Conservation (phyloP, 23 tunicate genomes). For the Halocynthia roretzi region DNA sequence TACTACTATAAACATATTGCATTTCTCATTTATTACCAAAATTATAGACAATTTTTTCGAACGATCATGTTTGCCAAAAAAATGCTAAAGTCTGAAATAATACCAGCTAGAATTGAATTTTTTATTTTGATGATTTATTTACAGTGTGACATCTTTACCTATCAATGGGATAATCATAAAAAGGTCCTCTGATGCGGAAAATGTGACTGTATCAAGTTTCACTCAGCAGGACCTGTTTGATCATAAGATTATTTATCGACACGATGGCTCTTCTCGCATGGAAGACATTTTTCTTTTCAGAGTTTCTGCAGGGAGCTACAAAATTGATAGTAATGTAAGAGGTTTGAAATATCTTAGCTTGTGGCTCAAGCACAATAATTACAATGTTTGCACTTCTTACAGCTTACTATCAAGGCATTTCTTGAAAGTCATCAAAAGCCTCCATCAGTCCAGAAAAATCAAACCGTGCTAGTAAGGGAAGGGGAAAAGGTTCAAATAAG, state of each 20-base stretch:
- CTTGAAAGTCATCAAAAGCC: slow-evolving; percentile 60
- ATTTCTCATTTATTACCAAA: no score
- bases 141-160: slow-evolving; percentile 29
- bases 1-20: no score
- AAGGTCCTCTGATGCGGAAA: not conserved
- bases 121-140: not conserved
- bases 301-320: slow-evolving; percentile 30
- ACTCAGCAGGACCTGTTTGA: slow-evolving; percentile 53
- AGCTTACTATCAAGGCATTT: slow-evolving; percentile 44
- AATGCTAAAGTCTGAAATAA: no score
- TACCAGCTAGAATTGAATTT: not conserved
- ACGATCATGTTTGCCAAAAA: no score
- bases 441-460: slow-evolving; percentile 56
- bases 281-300: slow-evolving; percentile 26
- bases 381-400: not conserved
- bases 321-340: slow-evolving; percentile 46
- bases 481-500: slow-evolving; percentile 20
- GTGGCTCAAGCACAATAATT: not conserved
- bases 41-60: no score
- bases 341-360: not conserved
- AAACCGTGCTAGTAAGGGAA: slow-evolving; percentile 39
- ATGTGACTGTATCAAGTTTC: slow-evolving; percentile 19
- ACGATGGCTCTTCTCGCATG: slow-evolving; percentile 26
- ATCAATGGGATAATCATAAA: slow-evolving; percentile 11
- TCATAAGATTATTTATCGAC: slow-evolving; percentile 21